Base-by-base conservation (phyloP, 2,113 vertebrate genomes). In the Gasterosteus aculeatus region DNA sequence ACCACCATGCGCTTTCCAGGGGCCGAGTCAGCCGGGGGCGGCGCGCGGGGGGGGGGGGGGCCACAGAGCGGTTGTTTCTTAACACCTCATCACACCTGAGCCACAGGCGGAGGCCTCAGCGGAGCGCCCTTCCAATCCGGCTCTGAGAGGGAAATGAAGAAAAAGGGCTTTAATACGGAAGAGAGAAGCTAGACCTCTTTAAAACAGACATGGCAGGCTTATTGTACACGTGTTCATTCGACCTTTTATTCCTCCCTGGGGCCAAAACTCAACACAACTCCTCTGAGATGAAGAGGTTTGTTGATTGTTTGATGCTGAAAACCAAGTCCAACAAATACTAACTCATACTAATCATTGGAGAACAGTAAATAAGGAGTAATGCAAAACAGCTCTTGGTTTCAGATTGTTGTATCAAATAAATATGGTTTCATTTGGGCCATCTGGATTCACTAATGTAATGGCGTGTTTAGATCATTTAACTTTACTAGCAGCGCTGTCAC, bases 1-100 rank as follows among this genome's bases (percentile, higher is more conserved):
- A 67, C 75, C 90, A 91, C 86, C 90, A 87, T 93, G 88, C 74
- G 87, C 63, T 72, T 14, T 31, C 31, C 67, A 42, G 51, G 73
- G 51, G 73, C 63, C 74, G 61, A 58, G 62, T 56, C 16, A 15
- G 39, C 22, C n/a, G 67, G 59, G 72, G 69, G 63, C 70, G 69
- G 60, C 67, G 68, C n/a, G n/a, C n/a, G n/a, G n/a, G n/a, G 69
- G 53, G 44, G 31, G 73, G 70, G 51, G 63, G 26, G 15, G 58
- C 78, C 79, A 26, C 7, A 77, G 74, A n/a, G n/a, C 3, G 46
- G 39, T 0, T 51, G 78, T 75, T 75, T 54, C 63, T 87, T 59
- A 79, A 38, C 19, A 33, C 31, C 59, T 76, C 84, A 85, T 89
- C 57, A n/a, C 75, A 70, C 61, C 6, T 18, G 22, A 71, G 68